Evolutionary conservation across 2,888 invertebrate species (phyloP).

Genomic region (Drosophila austrosaltans): DNA sequence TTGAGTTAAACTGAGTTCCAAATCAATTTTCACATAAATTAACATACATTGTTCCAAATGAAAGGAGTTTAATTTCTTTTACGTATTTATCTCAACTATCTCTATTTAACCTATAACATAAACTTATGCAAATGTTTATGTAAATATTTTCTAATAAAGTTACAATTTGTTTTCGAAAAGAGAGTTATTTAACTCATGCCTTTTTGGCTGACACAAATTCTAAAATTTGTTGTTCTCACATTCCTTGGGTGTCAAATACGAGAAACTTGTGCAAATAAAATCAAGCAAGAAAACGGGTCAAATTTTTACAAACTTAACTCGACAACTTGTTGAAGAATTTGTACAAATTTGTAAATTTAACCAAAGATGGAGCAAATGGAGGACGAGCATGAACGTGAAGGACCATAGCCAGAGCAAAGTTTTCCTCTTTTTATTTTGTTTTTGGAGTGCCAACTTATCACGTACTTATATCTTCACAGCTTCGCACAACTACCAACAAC

Average conservation of each 20-base stretch:
- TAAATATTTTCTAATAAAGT: no score
- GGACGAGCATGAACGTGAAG: neutral
- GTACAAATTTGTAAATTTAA: constrained; percentile 22
- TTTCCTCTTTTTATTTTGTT: neutral
- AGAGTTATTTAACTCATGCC: no score
- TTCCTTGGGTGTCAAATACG: constrained; percentile 1
- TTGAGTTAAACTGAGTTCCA: no score
- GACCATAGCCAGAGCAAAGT: neutral
- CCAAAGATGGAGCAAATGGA: neutral
- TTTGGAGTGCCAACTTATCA: constrained; percentile 4
- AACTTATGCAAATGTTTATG: no score
- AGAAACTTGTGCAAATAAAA: constrained; percentile 10
- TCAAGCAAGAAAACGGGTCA: neutral
- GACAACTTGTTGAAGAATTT: constrained; percentile 9
- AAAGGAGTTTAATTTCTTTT: no score
- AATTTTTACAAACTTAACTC: neutral
- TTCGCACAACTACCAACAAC: neutral
- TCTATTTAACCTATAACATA: no score
- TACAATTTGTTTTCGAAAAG: no score
- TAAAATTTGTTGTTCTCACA: neutral
- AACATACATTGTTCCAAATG: no score
- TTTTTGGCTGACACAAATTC: neutral
- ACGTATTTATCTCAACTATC: no score
- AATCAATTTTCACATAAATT: no score
- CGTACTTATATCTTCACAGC: constrained; percentile 13